These are phyloP conservation scores for Amitus sp. DNA, from an alignment of 2,888 invertebrate genomes.

Conservation along the genomic window DNA sequence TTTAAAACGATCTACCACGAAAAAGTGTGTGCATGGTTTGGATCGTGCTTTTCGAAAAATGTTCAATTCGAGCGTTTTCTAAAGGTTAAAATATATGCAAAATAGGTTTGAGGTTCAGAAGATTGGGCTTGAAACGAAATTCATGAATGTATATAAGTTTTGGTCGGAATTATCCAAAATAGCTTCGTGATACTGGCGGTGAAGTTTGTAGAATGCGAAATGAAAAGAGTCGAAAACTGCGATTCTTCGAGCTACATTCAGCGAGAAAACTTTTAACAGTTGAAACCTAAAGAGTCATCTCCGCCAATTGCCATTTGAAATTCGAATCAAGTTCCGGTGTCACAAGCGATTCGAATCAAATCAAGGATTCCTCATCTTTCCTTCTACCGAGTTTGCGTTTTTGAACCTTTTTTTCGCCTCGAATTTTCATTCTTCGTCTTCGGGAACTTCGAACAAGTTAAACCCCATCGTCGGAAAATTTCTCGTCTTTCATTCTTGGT, in stretches of 20 bases:
- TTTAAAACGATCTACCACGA: no score
- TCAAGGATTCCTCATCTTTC: conserved; percentile 50
- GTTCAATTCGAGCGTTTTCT: no score
- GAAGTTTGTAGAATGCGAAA: conserved; percentile 23
- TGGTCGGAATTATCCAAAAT: conserved; percentile 19
- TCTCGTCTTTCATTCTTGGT: neutral
- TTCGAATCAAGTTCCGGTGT: conserved; percentile 55
- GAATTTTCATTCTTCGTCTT: conserved; percentile 39
- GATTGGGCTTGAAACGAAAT: conserved; percentile 12
- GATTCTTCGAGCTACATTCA: conserved; percentile 5
- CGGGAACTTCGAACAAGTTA: no score
- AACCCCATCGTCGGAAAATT: no score
- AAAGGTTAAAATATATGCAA: conserved; percentile 27
- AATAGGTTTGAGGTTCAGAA: neutral
- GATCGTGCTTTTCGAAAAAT: no score
- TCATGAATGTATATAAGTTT: conserved; percentile 16
- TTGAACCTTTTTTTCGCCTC: conserved; percentile 20
- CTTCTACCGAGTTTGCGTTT: conserved; percentile 35
- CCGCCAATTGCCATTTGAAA: conserved; percentile 60
- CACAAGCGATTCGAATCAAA: conserved; percentile 56
- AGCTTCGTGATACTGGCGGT: conserved; percentile 25
- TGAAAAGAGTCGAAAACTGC: conserved; percentile 19
- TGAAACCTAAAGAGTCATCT: conserved; percentile 44
- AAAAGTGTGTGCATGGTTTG: no score
- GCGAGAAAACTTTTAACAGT: conserved; percentile 33